Evolutionary conservation across 2,888 invertebrate genomes (phyloP), one percentile per base, ranked within the genome.

Genomic region (Eupithecia tripunctaria): DNA sequence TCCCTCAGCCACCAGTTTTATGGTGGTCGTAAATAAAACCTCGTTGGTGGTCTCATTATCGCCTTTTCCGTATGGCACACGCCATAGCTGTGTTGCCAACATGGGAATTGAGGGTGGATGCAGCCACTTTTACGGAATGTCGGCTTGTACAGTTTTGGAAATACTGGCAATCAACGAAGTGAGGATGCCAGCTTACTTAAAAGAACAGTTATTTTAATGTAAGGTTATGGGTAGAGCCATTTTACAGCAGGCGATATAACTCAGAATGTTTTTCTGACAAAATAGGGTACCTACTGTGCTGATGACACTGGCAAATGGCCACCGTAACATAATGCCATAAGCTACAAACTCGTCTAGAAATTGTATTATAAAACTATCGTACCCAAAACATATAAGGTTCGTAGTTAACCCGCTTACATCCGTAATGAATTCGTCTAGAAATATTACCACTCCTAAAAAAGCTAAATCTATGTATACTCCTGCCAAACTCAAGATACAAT

Each of bases 1-100:
- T 60, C 29, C 60, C 60, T 60, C 29, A 60, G 29, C 60, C 60
- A 27, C 15, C 29, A 56, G 66, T 64, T 70, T 72, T 65, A 75
- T 51, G 70, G 72, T 41, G 69, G 70, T 65, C 75, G 70, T 75
- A 75, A 75, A 75, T 72, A 67, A 72, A 70, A 65, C 70, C 72
- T 65, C 72, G 70, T 72, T 51, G 75, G 75, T 75, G 75, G 75
- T 72, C 75, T 74, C 72, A 65, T 75, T 75, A 75, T 72, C 70
- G 70, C 65, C 51, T 71, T 66, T 64, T 73, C 69, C 73, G 76
- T 68, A 67, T 71, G 69, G 73, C 68, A 72, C 70, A 72, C 73
- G 76, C 71, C 71, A 71, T 64, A 14, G 25, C 29, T 67, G 67
- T 70, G 73, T 63, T 73, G 68, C 74, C 71, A 74, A 56, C 71